Evolutionary conservation across 2,888 invertebrate species (phyloP).

Genomic region (Poecilus cupreus): DNA sequence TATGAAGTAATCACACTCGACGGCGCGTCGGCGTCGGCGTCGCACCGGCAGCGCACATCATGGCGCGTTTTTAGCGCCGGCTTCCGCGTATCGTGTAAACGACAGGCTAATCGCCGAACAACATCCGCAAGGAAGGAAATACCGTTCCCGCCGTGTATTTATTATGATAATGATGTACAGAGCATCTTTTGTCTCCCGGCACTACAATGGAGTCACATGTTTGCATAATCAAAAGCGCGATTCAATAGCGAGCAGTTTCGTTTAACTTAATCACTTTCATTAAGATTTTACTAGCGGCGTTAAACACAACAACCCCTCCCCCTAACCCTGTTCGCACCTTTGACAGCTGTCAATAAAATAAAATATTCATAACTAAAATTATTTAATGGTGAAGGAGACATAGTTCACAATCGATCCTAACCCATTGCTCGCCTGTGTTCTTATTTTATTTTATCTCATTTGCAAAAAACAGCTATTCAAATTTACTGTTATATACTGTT

Average conservation of each 20-base stretch:
- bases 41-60: not conserved
- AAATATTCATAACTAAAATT: no score
- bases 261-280: not conserved
- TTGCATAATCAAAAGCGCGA: slow-evolving; percentile 1
- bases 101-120: slow-evolving; percentile 31
- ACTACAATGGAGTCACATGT: slow-evolving; percentile 5
- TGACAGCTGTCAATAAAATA: no score
- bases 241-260: not conserved
- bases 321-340: no score
- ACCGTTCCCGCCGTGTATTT: slow-evolving; percentile 11
- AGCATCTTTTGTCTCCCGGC: slow-evolving; percentile 1
- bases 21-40: no score
- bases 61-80: not conserved
- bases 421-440: no score
- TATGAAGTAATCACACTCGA: slow-evolving; percentile 43
- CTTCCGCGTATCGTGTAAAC: slow-evolving; percentile 8
- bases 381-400: no score
- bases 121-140: not conserved
- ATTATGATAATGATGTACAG: slow-evolving; percentile 37
- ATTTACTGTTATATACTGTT: no score
- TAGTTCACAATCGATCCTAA: no score
- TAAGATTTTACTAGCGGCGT: not conserved
- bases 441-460: no score
- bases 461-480: no score
- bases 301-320: no score